phyloP scores from a whole-genome alignment of 2,113 vertebrate genomes.

The Prolemur simus region DNA sequence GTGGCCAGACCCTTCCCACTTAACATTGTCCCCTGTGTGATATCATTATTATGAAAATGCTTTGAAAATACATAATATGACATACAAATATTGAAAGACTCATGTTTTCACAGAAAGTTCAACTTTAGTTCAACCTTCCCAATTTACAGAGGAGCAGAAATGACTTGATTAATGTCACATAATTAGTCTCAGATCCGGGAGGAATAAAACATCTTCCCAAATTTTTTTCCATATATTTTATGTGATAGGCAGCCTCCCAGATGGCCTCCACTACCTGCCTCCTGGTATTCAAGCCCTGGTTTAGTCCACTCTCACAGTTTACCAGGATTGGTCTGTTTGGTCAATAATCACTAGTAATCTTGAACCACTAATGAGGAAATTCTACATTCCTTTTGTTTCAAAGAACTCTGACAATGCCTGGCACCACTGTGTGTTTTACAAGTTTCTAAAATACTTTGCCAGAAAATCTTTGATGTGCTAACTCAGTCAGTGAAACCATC shows the following conservation, averaged over 20 bases:
- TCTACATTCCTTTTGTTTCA: not conserved
- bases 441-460: not conserved
- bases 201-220: not conserved
- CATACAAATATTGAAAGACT: not conserved
- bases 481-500: not conserved
- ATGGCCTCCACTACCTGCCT: not conserved
- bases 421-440: not conserved
- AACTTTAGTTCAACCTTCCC: not conserved
- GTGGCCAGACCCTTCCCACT: not conserved
- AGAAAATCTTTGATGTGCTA: not conserved
- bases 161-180: not conserved
- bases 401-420: not conserved
- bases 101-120: not conserved
- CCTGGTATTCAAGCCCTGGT: not conserved
- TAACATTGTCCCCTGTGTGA: not conserved
- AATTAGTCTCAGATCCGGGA: not conserved
- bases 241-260: not conserved
- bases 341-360: not conserved
- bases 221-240: not conserved
- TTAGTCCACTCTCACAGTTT: accelerated
- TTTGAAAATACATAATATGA: not conserved
- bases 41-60: not conserved
- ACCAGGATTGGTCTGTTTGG: not conserved
- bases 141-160: conserved; percentile 7
- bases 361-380: not conserved